Conservation (phyloP, 2,113 vertebrate species). For the Sakesphorus luctuosus region DNA sequence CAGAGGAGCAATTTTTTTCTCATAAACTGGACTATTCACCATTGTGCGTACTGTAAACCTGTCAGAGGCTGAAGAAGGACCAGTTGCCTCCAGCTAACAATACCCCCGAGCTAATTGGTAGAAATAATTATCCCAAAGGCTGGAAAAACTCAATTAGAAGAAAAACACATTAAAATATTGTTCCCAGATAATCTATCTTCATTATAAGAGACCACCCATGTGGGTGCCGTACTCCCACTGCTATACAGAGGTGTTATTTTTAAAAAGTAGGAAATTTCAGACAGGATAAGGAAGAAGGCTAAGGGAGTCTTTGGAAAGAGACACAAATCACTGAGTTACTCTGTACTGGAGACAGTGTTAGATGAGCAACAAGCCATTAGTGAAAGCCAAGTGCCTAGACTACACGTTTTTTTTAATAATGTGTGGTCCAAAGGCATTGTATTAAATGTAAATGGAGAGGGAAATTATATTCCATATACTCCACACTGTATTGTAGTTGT, state of each 20-base stretch:
- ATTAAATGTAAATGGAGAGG: conserved; percentile 51
- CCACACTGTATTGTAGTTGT: neutral
- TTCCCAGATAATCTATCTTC: conserved; percentile 65
- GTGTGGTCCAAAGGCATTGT: conserved; percentile 66
- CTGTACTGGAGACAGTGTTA: conserved; percentile 14
- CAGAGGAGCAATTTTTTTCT: conserved; percentile 50
- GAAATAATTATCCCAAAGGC: conserved; percentile 65
- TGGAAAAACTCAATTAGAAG: conserved; percentile 69
- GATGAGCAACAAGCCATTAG: conserved; percentile 44
- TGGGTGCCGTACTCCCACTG: neutral
- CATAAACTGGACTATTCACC: conserved; percentile 47
- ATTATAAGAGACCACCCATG: conserved; percentile 65
- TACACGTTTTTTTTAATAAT: neutral
- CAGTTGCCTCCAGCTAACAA: conserved; percentile 48
- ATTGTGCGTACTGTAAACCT: conserved; percentile 64
- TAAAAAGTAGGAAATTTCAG: conserved; percentile 5
- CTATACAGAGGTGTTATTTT: conserved; percentile 38
- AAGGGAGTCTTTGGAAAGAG: neutral
- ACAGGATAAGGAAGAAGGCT: neutral
- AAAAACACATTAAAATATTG: conserved; percentile 56
- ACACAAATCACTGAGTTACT: conserved; percentile 39
- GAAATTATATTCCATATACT: conserved; percentile 63
- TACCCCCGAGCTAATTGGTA: conserved; percentile 66
- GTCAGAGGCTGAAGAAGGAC: conserved; percentile 56
- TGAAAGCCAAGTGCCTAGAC: conserved; percentile 30